These are phyloP conservation scores for Ornithoptera alexandrae DNA, from an alignment of 2,888 invertebrate species.

Conservation along the genomic window DNA sequence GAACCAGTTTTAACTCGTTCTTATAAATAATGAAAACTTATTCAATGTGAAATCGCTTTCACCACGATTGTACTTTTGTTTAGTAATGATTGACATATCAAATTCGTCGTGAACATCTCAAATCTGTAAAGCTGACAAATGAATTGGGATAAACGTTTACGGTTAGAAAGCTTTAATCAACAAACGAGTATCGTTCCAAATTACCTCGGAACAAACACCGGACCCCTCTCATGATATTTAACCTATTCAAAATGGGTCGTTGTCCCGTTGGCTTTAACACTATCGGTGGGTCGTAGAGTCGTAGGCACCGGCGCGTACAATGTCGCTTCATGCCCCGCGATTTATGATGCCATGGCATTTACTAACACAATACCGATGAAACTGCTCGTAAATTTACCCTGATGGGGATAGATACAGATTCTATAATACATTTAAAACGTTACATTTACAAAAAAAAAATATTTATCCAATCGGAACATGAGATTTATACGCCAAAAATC, in stretches of 20 bases:
- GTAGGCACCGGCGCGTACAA: conserved; percentile 48
- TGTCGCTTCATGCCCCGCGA: conserved; percentile 58
- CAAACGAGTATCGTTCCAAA: conserved; percentile 9
- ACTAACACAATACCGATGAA: conserved; percentile 51
- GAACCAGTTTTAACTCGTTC: too few species aligned
- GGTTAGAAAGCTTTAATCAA: conserved; percentile 10
- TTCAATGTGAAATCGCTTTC: too few species aligned
- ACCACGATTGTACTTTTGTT: too few species aligned
- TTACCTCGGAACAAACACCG: conserved; percentile 21
- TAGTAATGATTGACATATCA: background rate
- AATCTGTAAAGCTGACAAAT: background rate
- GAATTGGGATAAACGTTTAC: background rate
- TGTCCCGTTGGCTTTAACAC: conserved; percentile 53
- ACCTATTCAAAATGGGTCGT: conserved; percentile 65
- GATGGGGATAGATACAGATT: conserved; percentile 17
- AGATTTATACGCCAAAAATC: too few species aligned
- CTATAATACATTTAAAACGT: background rate
- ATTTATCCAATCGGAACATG: too few species aligned
- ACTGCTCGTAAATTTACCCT: conserved; percentile 33
- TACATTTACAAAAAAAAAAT: background rate
- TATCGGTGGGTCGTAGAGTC: conserved; percentile 40
- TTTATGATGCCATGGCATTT: conserved; percentile 73
- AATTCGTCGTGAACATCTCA: background rate
- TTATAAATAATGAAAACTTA: too few species aligned
- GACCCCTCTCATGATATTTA: conserved; percentile 34